Conservation (phyloP, 2,888 invertebrate species). For the Phengaris arion region DNA sequence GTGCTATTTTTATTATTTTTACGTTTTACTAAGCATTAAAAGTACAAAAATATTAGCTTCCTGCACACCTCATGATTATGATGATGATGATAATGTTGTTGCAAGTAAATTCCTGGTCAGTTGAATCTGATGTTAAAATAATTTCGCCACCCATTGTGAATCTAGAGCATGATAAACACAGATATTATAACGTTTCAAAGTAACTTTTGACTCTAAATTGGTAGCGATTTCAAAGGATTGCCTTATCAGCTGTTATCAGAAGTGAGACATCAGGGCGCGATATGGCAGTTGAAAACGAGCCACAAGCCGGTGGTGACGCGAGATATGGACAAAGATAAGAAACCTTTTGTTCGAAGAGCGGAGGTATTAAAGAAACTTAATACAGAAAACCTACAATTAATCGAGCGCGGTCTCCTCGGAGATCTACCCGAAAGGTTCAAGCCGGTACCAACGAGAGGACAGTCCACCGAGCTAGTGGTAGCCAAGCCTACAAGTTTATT, state of each 20-base stretch:
- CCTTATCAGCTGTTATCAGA: slow-evolving; percentile 64
- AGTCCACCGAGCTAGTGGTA: slow-evolving; percentile 61
- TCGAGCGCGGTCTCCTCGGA: slow-evolving; percentile 67
- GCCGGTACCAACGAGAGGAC: slow-evolving; percentile 57
- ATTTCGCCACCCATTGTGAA: not conserved
- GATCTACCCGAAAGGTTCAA: slow-evolving; percentile 67
- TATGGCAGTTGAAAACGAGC: slow-evolving; percentile 60
- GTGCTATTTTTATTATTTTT: no score
- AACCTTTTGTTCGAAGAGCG: slow-evolving; percentile 53
- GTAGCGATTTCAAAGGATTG: slow-evolving; percentile 40
- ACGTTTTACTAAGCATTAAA: no score
- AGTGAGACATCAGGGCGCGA: slow-evolving; percentile 53
- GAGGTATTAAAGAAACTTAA: slow-evolving; percentile 67
- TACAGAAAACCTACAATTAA: slow-evolving; percentile 61
- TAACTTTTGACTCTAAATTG: slow-evolving; percentile 37
- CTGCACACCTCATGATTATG: no score
- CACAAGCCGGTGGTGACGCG: slow-evolving; percentile 62
- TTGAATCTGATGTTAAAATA: slow-evolving; percentile 11
- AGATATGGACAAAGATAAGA: slow-evolving; percentile 65
- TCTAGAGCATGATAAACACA: not conserved
- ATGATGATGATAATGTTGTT: not conserved
- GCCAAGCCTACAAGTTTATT: slow-evolving; percentile 69
- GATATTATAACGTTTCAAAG: not conserved
- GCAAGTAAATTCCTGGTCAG: not conserved
- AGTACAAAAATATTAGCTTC: no score